Conservation (phyloP, 2,888 invertebrate species). For the Therioaphis trifolii region DNA sequence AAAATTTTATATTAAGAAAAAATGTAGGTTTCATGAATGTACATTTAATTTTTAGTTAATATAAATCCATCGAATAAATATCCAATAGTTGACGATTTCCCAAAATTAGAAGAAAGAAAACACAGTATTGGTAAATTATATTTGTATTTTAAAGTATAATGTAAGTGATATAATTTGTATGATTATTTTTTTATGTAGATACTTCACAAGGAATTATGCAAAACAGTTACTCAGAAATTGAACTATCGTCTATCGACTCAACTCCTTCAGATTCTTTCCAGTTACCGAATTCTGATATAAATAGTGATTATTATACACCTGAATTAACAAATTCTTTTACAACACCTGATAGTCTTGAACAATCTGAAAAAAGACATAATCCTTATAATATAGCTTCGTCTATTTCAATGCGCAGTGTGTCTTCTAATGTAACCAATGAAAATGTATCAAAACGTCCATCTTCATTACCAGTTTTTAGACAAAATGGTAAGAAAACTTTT, state of each 20-base stretch:
- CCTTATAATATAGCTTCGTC: constrained; percentile 32
- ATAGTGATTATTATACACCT: constrained; percentile 14
- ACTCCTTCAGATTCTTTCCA: constrained; percentile 30
- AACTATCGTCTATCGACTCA: constrained; percentile 24
- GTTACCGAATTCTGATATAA: not conserved
- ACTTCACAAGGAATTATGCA: constrained; percentile 41
- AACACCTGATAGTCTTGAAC: constrained; percentile 10
- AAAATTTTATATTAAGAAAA: not conserved
- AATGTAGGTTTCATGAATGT: too few relatives aligned
- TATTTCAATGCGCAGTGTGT: constrained; percentile 44
- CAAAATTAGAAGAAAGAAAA: constrained; percentile 34
- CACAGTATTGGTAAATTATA: constrained; percentile 27
- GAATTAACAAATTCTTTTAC: not conserved
- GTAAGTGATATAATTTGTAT: not conserved
- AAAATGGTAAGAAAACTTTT: constrained; percentile 36
- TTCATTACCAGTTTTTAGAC: constrained; percentile 52
- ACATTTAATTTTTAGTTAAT: constrained; percentile 22
- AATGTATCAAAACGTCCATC: constrained; percentile 33
- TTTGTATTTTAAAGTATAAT: not conserved
- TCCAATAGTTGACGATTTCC: not conserved
- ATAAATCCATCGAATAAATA: constrained; percentile 28
- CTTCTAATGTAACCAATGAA: constrained; percentile 16
- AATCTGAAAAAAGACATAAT: constrained; percentile 15
- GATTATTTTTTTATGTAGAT: constrained; percentile 43
- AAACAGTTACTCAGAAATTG: constrained; percentile 42